Evolutionary conservation across 2,888 invertebrate species (phyloP).

Genomic region (Protonemura montana): DNA sequence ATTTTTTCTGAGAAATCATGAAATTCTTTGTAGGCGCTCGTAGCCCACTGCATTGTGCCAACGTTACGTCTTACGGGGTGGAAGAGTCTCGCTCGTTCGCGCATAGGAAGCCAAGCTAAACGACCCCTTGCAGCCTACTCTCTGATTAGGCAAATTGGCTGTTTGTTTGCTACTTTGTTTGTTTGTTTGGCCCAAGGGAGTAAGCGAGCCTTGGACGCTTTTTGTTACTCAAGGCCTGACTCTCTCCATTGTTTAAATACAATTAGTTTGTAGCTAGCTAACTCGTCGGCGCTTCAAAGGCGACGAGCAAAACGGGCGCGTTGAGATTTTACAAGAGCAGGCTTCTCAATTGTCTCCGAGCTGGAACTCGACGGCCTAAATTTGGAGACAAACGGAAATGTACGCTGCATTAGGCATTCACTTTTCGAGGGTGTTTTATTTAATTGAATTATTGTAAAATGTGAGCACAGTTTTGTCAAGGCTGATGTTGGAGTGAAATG

Average conservation of each 20-base stretch:
- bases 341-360: too few species aligned
- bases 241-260: slow-evolving; percentile 66
- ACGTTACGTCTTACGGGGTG: background rate
- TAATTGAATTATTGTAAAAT: background rate
- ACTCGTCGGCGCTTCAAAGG: slow-evolving; percentile 64
- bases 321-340: background rate
- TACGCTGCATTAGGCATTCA: background rate
- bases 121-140: background rate
- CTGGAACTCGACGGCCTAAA: too few species aligned
- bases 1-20: too few species aligned
- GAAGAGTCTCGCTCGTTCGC: too few species aligned
- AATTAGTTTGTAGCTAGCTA: slow-evolving; percentile 70
- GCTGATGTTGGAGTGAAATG: too few species aligned
- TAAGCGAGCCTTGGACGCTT: background rate
- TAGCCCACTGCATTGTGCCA: background rate
- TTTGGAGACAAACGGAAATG: background rate
- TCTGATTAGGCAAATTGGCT: slow-evolving; percentile 7
- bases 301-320: slow-evolving; percentile 16
- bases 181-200: background rate
- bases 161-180: slow-evolving; percentile 8
- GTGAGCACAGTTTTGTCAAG: background rate
- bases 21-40: too few species aligned
- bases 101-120: background rate
- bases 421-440: background rate
- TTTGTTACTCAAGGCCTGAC: slow-evolving; percentile 31